Conservation (phyloP, 2,113 vertebrate genomes). For the Opisthocomus hoazin region DNA sequence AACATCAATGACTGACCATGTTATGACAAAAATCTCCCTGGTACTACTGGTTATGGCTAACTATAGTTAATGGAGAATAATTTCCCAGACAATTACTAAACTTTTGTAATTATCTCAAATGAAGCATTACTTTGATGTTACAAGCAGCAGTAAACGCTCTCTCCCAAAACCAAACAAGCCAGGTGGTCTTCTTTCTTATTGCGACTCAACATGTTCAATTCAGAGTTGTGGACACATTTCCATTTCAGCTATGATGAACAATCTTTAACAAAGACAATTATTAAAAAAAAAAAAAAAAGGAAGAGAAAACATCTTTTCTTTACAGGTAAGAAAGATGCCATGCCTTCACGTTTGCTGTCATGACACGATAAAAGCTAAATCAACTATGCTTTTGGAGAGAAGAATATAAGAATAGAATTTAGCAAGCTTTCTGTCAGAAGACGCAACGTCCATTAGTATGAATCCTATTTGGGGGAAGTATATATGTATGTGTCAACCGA, state of each 20-base stretch:
- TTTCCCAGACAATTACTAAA: background rate
- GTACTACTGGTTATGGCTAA: background rate
- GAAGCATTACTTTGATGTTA: background rate
- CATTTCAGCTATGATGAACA: background rate
- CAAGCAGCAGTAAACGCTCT: background rate
- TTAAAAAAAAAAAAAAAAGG: background rate
- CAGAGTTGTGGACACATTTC: background rate
- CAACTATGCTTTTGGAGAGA: background rate
- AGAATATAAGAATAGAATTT: background rate
- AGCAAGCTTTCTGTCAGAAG: background rate
- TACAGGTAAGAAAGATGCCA: background rate
- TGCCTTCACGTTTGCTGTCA: background rate
- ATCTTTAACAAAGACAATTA: background rate
- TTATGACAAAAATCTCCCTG: background rate
- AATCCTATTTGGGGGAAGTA: background rate
- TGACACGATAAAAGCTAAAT: background rate
- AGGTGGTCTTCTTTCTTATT: background rate
- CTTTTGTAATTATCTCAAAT: background rate
- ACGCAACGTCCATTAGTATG: background rate
- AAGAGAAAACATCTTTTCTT: background rate
- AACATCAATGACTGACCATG: background rate
- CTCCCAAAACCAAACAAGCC: background rate
- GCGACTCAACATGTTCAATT: background rate
- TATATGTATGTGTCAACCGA: background rate
- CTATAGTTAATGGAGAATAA: background rate